Conservation (phyloP, 2,113 vertebrate genomes). For the Microcebus lehilahytsara region DNA sequence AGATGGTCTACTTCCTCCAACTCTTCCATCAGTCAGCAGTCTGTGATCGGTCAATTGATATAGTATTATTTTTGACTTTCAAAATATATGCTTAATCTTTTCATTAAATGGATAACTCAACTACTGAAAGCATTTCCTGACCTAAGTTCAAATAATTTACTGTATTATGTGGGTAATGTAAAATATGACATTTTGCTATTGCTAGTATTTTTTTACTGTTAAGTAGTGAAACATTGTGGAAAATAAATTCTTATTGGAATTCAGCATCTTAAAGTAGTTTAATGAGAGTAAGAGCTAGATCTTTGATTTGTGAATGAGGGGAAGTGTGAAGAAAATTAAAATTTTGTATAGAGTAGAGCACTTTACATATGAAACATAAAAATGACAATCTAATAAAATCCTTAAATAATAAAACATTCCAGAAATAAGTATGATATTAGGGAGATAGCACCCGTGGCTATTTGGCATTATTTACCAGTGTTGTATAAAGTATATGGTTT, state of each 20-base stretch:
- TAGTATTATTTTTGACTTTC: slow-evolving; percentile 10
- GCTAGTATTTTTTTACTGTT: background rate
- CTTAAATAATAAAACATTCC: background rate
- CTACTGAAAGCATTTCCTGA: background rate
- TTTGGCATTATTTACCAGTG: background rate
- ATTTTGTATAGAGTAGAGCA: background rate
- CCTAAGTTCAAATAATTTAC: background rate
- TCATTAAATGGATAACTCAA: background rate
- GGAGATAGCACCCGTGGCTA: background rate
- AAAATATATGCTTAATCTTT: background rate
- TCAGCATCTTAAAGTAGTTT: background rate
- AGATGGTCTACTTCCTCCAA: background rate
- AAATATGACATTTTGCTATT: background rate
- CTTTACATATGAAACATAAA: background rate
- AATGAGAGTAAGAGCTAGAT: background rate
- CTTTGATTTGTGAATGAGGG: background rate
- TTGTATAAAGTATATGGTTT: background rate
- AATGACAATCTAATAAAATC: background rate
- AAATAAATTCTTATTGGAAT: background rate
- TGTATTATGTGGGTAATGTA: background rate
- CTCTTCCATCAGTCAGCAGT: background rate
- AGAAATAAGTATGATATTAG: background rate
- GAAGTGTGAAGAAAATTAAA: background rate
- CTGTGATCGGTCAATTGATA: background rate
- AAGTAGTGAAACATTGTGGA: background rate